phyloP scores from a whole-genome alignment of 2,113 vertebrate species.

The Sceloporus tristichus region DNA sequence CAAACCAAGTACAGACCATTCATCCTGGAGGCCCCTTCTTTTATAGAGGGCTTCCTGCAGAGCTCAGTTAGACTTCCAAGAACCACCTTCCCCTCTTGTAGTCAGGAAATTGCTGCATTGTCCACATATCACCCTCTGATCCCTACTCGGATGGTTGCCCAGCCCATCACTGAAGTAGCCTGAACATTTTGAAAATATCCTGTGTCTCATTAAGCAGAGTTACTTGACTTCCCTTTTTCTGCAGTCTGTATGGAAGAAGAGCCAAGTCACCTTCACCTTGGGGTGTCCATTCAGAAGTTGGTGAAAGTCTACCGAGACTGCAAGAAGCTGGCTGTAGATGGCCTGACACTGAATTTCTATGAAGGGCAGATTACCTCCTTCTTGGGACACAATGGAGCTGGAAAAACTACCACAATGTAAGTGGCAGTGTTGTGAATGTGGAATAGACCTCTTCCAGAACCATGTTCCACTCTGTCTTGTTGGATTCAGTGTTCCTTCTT shows the following conservation, averaged over 20 bases:
- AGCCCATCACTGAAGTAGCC: not conserved
- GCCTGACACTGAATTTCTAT: constrained; percentile 93
- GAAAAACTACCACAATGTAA: constrained; percentile 99
- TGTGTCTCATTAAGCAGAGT: not conserved
- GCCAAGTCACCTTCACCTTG: constrained; percentile 88
- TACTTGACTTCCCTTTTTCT: constrained; percentile 11
- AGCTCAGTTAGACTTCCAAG: constrained; percentile 4
- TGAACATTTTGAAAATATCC: constrained; percentile 34
- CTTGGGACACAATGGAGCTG: constrained; percentile 96
- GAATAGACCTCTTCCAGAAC: not conserved
- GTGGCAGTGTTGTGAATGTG: constrained; percentile 46
- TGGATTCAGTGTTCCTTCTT: not conserved
- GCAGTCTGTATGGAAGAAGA: constrained; percentile 95
- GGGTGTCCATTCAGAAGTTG: constrained; percentile 94
- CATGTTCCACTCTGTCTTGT: not conserved
- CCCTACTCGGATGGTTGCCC: not conserved
- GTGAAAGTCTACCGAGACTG: constrained; percentile 95
- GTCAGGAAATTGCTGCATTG: not conserved
- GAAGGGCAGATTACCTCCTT: constrained; percentile 98
- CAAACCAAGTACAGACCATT: not conserved
- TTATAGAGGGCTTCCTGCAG: not conserved
- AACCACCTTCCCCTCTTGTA: not conserved
- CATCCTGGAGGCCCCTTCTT: not conserved
- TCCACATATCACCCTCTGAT: not conserved
- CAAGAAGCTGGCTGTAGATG: constrained; percentile 94